Percentiles rank a stretch among this genome's conserved stretches.
These are phyloP conservation scores for Tenthredo livida DNA, from an alignment of 2,888 invertebrate genomes.

Conservation along the genomic window DNA sequence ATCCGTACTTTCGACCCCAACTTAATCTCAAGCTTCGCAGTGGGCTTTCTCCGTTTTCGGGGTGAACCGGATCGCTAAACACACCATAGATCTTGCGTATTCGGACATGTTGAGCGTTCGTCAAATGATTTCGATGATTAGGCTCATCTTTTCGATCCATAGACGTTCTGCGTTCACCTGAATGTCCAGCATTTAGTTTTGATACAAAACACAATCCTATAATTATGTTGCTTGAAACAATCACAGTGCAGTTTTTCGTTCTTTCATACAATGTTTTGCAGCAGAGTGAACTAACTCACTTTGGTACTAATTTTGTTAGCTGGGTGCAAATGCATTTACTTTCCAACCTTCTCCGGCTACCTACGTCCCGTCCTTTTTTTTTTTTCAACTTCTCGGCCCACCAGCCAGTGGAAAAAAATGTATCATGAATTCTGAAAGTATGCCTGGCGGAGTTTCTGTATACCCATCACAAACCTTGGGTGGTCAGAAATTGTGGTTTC, in stretches of 20 bases:
- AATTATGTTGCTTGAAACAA: background rate
- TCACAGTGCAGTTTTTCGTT: background rate
- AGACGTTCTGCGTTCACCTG: background rate
- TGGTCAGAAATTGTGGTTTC: background rate
- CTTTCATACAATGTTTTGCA: background rate
- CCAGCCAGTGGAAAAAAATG: background rate
- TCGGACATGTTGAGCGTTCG: background rate
- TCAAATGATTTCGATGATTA: background rate
- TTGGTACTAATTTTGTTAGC: background rate
- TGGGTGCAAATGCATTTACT: background rate
- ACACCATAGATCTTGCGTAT: constrained; percentile 17
- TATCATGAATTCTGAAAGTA: background rate
- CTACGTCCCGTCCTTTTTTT: background rate
- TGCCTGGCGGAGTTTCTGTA: background rate
- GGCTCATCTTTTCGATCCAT: background rate
- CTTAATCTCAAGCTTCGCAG: constrained; percentile 19
- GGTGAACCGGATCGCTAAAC: background rate
- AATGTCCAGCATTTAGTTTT: background rate
- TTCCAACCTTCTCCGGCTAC: background rate
- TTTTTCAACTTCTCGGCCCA: background rate
- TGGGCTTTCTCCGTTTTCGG: background rate
- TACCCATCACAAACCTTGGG: constrained; percentile 16
- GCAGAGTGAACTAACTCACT: background rate
- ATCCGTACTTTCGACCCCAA: constrained; percentile 35
- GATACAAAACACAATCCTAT: no score